These are phyloP conservation scores for Steatornis caripensis DNA, from an alignment of 2,113 vertebrate species.

Conservation along the genomic window DNA sequence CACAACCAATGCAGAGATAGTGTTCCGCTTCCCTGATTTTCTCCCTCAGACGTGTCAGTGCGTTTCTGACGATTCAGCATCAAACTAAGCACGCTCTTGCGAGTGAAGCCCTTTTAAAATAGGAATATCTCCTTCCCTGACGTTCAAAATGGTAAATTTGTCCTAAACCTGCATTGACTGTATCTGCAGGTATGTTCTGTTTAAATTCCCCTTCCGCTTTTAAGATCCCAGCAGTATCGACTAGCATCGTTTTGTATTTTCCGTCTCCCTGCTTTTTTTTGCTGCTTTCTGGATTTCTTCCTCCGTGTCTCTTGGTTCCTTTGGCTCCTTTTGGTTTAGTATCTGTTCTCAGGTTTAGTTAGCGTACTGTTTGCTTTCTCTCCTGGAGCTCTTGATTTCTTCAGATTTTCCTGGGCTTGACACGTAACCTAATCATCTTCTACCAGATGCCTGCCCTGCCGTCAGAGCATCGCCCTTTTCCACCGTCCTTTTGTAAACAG, in stretches of 20 bases:
- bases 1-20: not conserved
- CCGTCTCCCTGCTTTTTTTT: not conserved
- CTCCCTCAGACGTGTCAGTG: not conserved
- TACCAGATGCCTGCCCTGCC: conserved; percentile 31
- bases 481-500: not conserved
- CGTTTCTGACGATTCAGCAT: not conserved
- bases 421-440: not conserved
- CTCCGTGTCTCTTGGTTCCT: not conserved
- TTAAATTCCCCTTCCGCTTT: not conserved
- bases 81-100: not conserved
- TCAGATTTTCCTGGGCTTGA: not conserved
- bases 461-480: not conserved
- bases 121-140: not conserved
- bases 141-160: not conserved
- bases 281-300: not conserved
- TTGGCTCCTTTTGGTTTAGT: not conserved
- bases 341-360: not conserved
- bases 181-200: not conserved
- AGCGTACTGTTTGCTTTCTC: rapidly evolving
- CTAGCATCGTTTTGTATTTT: not conserved
- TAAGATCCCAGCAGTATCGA: not conserved
- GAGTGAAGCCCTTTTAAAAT: not conserved
- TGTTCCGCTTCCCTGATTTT: not conserved
- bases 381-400: not conserved
- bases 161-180: not conserved